A percentile compares a stretch with the other conserved stretches of the same genome.
phyloP scores from a whole-genome alignment of 2,888 invertebrate species.

The Arge pagana region DNA sequence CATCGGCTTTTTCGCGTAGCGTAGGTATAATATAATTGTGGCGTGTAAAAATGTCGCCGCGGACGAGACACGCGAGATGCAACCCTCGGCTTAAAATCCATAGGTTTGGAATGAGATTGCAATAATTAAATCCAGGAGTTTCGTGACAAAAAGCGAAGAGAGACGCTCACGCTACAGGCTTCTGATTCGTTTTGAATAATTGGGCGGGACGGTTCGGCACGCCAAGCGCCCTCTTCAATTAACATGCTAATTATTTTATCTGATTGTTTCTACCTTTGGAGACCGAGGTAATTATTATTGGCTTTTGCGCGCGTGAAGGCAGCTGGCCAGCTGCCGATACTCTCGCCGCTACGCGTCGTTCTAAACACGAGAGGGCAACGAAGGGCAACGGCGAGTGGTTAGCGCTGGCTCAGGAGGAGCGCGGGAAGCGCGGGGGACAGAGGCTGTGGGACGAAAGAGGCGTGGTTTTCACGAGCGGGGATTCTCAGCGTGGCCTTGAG shows the following conservation, averaged over 20 bases:
- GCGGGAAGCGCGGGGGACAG: background rate
- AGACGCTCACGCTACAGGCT: conserved; percentile 24
- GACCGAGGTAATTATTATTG: background rate
- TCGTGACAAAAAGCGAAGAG: conserved; percentile 33
- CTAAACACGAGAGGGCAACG: conserved; percentile 31
- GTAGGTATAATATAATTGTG: too few species aligned
- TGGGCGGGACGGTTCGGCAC: conserved; percentile 28
- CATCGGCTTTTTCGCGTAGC: too few species aligned
- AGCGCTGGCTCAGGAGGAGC: conserved; percentile 29
- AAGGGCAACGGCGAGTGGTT: conserved; percentile 32
- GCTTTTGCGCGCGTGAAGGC: conserved; percentile 10
- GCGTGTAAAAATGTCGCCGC: too few species aligned
- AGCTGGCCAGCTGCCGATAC: conserved; percentile 30
- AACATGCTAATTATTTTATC: conserved; percentile 38
- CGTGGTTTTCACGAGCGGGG: too few species aligned
- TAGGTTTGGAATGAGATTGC: conserved; percentile 34
- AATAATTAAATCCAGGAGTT: conserved; percentile 42
- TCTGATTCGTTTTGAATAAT: conserved; percentile 33
- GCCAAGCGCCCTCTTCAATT: conserved; percentile 30
- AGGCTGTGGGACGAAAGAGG: background rate
- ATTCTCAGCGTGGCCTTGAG: too few species aligned
- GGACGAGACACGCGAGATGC: too few species aligned
- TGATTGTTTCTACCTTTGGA: conserved; percentile 28
- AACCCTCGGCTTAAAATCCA: too few species aligned
- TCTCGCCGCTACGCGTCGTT: background rate